Percentiles rank a stretch among this genome's conserved stretches.
phyloP scores from a whole-genome alignment of 2,797 vertebrate species.

The Saxicola maurus region DNA sequence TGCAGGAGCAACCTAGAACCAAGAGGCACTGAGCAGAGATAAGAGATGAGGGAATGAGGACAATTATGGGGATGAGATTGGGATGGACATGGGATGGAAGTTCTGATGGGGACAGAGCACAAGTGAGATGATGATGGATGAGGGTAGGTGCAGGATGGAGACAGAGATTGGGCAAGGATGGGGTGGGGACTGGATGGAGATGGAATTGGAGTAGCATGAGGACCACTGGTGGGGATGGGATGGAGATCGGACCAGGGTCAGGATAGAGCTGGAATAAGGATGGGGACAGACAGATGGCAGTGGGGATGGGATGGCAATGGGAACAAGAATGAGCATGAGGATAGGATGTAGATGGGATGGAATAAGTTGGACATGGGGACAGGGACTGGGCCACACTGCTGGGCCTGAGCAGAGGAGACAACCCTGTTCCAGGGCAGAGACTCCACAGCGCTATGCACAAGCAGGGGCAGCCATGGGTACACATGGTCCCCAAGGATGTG shows the following conservation, averaged over 20 bases:
- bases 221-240: neutral
- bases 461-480: neutral
- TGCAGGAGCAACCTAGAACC: constrained; percentile 88
- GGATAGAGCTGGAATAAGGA: neutral
- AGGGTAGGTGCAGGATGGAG: neutral
- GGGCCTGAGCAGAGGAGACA: neutral
- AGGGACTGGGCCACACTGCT: neutral
- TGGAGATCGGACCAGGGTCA: neutral
- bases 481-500: accelerated
- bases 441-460: accelerated
- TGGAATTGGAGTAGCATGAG: neutral
- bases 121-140: neutral
- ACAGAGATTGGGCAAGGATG: neutral
- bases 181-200: neutral
- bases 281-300: neutral
- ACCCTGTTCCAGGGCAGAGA: neutral
- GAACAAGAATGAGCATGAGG: neutral
- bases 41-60: neutral
- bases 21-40: neutral
- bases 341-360: neutral
- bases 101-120: neutral
- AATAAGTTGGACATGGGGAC: neutral
- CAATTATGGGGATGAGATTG: neutral
- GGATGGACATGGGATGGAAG: neutral
- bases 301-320: neutral